A percentile compares a stretch with the other conserved stretches of the same genome.
Conservation (phyloP, 2,888 invertebrate genomes). For the Rambutsinella grinnellia region DNA sequence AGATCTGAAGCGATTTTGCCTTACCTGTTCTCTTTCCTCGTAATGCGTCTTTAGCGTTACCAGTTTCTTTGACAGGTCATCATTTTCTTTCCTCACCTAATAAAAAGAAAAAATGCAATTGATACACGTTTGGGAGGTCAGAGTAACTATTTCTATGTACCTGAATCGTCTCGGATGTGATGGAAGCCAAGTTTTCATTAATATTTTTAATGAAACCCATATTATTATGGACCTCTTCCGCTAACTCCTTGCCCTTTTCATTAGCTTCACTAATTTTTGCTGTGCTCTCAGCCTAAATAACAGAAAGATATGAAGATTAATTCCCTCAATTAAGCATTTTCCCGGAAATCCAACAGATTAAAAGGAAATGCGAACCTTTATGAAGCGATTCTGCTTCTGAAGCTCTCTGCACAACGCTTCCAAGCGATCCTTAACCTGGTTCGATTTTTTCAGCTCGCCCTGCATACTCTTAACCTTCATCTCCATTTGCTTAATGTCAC, state of each 20-base stretch:
- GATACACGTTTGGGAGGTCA: neutral
- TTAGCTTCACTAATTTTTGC: conserved; percentile 65
- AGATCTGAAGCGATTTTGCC: too few relatives aligned
- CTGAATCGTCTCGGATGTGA: conserved; percentile 64
- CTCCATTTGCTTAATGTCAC: conserved; percentile 63
- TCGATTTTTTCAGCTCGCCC: conserved; percentile 61
- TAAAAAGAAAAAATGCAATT: conserved; percentile 4
- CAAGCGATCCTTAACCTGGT: conserved; percentile 60
- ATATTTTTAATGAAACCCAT: conserved; percentile 66
- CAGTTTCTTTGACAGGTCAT: conserved; percentile 62
- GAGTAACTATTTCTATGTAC: conserved; percentile 47
- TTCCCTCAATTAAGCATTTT: neutral
- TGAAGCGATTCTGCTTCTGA: conserved; percentile 66
- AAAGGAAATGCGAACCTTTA: conserved; percentile 60
- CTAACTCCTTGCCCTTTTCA: conserved; percentile 65
- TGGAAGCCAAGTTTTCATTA: conserved; percentile 65
- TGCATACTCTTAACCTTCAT: conserved; percentile 59
- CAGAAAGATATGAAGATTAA: neutral
- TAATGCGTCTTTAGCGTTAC: conserved; percentile 62
- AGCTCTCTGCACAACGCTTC: conserved; percentile 65
- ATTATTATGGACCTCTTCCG: conserved; percentile 64
- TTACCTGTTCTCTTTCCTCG: conserved; percentile 64
- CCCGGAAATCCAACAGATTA: neutral
- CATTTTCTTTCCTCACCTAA: conserved; percentile 64
- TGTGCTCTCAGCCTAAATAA: conserved; percentile 63